A percentile compares a stretch with the other conserved stretches of the same genome.
Evolutionary conservation across 2,113 vertebrate species (phyloP).

Genomic region (Phalacrocorax carbo): DNA sequence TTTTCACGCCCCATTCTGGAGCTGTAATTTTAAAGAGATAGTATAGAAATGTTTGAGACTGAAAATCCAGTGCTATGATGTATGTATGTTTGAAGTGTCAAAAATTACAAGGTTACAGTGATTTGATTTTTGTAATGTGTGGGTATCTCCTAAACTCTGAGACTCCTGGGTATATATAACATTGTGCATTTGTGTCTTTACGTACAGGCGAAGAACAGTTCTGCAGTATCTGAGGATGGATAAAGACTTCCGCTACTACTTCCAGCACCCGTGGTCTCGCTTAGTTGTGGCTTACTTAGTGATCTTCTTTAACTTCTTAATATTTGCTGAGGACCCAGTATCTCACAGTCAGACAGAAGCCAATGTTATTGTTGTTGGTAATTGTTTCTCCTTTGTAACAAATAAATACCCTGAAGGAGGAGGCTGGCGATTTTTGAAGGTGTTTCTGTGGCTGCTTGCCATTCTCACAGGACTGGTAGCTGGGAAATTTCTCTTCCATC

Average conservation of each 20-base stretch:
- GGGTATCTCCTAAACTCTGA: background rate
- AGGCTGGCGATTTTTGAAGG: constrained; percentile 91
- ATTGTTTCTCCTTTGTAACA: constrained; percentile 97
- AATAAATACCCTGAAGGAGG: constrained; percentile 93
- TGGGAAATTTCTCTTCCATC: constrained; percentile 96
- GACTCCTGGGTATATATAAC: background rate
- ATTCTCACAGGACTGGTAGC: constrained; percentile 88
- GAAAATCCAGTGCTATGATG: background rate
- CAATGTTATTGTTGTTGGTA: constrained; percentile 94
- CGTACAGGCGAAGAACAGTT: constrained; percentile 72
- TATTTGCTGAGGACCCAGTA: constrained; percentile 96
- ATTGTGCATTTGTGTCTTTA: constrained; percentile 28
- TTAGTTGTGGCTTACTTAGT: constrained; percentile 95
- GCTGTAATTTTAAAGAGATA: background rate
- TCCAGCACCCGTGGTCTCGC: constrained; percentile 98
- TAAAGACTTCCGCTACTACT: constrained; percentile 94
- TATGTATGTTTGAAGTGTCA: background rate
- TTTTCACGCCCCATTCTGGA: background rate
- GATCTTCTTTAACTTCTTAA: constrained; percentile 97
- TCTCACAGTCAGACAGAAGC: constrained; percentile 98
- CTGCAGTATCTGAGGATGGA: constrained; percentile 82
- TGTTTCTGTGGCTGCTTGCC: constrained; percentile 90
- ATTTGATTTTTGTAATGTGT: background rate
- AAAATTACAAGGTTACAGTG: background rate
- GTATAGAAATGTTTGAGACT: background rate